phyloP scores from a whole-genome alignment of 2,888 invertebrate genomes.

The Capitulum mitella region DNA sequence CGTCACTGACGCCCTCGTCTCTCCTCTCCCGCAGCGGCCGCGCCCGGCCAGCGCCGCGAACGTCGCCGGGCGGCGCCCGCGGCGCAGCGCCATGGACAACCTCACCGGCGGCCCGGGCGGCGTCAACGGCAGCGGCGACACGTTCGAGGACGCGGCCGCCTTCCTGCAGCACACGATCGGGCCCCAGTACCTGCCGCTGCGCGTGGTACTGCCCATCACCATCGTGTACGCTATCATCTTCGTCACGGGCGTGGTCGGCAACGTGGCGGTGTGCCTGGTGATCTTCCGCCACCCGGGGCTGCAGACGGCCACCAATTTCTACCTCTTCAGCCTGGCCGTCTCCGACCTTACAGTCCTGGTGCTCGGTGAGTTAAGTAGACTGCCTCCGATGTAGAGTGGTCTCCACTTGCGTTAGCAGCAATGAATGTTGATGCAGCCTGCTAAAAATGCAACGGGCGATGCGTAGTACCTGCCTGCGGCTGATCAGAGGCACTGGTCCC shows the following conservation, averaged over 20 bases:
- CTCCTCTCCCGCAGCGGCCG: no score
- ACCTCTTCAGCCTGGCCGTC: slow-evolving; percentile 77
- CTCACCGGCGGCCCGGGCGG: no score
- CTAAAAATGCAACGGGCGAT: no score
- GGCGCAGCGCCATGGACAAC: neutral
- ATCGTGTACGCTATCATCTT: slow-evolving; percentile 67
- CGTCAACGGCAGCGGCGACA: neutral
- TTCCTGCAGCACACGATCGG: neutral
- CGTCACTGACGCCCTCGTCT: no score
- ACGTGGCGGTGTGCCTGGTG: slow-evolving; percentile 74
- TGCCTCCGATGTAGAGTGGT: no score
- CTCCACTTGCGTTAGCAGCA: no score
- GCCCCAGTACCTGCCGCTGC: slow-evolving; percentile 43
- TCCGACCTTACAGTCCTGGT: slow-evolving; percentile 73
- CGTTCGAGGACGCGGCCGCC: neutral
- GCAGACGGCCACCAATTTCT: slow-evolving; percentile 88
- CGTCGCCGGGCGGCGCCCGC: no score
- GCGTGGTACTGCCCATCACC: slow-evolving; percentile 53
- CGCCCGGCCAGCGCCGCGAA: no score
- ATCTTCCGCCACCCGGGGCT: slow-evolving; percentile 70
- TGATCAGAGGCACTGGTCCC: no score
- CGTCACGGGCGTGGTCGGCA: slow-evolving; percentile 74
- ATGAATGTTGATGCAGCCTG: no score
- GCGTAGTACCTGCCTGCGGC: no score
- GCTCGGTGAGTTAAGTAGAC: slow-evolving; percentile 74